These are phyloP conservation scores for Eumacrocentrus americanus DNA, from an alignment of 2,888 invertebrate genomes.

Conservation along the genomic window DNA sequence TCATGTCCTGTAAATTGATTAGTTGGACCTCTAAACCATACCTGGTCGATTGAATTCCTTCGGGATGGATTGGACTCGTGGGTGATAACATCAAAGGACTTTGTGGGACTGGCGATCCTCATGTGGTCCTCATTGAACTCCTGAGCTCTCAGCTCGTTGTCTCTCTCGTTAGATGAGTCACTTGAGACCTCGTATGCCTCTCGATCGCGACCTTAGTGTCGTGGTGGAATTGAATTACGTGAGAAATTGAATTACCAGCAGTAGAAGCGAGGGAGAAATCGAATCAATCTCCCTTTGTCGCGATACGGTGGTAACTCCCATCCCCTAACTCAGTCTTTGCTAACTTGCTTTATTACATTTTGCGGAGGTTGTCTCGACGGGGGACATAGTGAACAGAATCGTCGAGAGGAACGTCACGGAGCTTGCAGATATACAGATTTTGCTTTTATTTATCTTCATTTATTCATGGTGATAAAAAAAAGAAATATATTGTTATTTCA, in stretches of 20 bases:
- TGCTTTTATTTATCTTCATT: no score
- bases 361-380: neutral
- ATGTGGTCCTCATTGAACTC: constrained; percentile 29
- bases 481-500: no score
- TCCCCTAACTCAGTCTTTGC: neutral
- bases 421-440: no score
- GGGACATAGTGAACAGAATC: no score
- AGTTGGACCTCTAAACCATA: neutral
- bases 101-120: constrained; percentile 34
- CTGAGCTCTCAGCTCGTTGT: constrained; percentile 21
- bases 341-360: constrained; percentile 26
- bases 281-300: constrained; percentile 30
- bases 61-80: constrained; percentile 38
- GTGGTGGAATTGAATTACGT: constrained; percentile 24
- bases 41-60: constrained; percentile 43
- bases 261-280: constrained; percentile 26
- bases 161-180: constrained; percentile 31
- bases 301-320: constrained; percentile 14
- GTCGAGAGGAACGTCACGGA: no score
- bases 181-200: constrained; percentile 33
- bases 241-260: constrained; percentile 28
- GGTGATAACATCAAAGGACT: constrained; percentile 49
- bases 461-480: no score
- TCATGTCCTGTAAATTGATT: neutral
- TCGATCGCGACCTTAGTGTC: constrained; percentile 26